Percentiles rank a stretch among this genome's conserved stretches.
Conservation (phyloP, 2,888 invertebrate species). For the Meiosimyza platycephala region DNA sequence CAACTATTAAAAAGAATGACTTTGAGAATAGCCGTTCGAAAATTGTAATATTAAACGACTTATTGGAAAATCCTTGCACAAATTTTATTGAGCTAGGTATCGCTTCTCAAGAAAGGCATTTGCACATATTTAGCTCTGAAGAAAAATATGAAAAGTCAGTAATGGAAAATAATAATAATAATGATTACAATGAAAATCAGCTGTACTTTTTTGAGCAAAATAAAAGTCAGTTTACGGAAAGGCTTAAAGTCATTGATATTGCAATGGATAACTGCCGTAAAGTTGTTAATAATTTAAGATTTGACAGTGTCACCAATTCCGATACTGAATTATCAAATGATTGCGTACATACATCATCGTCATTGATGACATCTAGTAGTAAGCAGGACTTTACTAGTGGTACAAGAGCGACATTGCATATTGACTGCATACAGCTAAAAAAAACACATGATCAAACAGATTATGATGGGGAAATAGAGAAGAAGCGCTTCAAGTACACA, state of each 20-base stretch:
- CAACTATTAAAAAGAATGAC: not conserved
- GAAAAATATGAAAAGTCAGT: slow-evolving; percentile 39
- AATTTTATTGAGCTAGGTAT: slow-evolving; percentile 57
- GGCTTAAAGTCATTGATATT: slow-evolving; percentile 51
- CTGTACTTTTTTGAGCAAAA: slow-evolving; percentile 53
- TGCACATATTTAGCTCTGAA: slow-evolving; percentile 31
- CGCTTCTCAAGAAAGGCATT: slow-evolving; percentile 11
- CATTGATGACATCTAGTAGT: not conserved
- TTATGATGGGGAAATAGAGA: slow-evolving; percentile 26
- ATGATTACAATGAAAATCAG: slow-evolving; percentile 22
- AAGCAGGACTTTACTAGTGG: slow-evolving; percentile 18
- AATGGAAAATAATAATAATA: not conserved
- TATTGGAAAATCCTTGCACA: slow-evolving; percentile 57
- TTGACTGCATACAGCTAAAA: slow-evolving; percentile 21
- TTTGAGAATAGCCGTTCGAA: slow-evolving; percentile 41
- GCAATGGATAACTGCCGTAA: slow-evolving; percentile 51
- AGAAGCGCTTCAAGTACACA: slow-evolving; percentile 14
- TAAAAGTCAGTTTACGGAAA: slow-evolving; percentile 45
- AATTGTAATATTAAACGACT: slow-evolving; percentile 57
- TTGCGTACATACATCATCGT: too few species aligned
- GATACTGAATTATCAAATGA: not conserved
- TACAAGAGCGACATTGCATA: slow-evolving; percentile 37
- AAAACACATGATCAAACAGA: slow-evolving; percentile 13
- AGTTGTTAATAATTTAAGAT: slow-evolving; percentile 48
- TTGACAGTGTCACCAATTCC: slow-evolving; percentile 33